Percentiles rank a stretch among this genome's conserved stretches.
phyloP scores from a whole-genome alignment of 2,797 vertebrate species.

The Trachops cirrhosus region DNA sequence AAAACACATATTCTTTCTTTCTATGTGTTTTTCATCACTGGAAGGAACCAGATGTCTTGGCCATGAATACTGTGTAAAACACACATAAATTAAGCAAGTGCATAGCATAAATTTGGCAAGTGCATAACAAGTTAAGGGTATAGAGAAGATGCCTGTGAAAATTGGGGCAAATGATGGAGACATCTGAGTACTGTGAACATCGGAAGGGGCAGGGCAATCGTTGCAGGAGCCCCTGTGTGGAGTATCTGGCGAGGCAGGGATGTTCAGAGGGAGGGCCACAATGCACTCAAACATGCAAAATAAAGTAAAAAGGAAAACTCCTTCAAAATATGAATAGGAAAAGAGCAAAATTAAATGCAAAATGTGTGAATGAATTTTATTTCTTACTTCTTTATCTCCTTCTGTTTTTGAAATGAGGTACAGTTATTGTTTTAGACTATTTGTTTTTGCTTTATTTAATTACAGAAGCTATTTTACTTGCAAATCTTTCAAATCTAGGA shows the following conservation, averaged over 20 bases:
- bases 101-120: conserved; percentile 37
- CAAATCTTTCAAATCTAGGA: not conserved
- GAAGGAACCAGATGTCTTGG: conserved; percentile 32
- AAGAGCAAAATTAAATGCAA: not conserved
- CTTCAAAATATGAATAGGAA: not conserved
- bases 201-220: not conserved
- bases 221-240: not conserved
- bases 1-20: conserved; percentile 36
- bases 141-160: not conserved
- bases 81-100: conserved; percentile 28
- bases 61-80: conserved; percentile 16
- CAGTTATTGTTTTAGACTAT: not conserved
- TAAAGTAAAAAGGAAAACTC: not conserved
- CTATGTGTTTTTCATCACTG: conserved; percentile 18
- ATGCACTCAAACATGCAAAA: not conserved
- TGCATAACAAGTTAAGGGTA: not conserved
- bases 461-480: not conserved
- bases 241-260: not conserved
- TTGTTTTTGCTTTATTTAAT: conserved; percentile 31
- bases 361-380: not conserved
- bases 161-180: not conserved
- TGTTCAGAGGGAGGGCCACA: not conserved
- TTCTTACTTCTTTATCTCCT: not conserved
- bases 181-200: not conserved
- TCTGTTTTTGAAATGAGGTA: not conserved